Evolutionary conservation across 2,113 vertebrate species (phyloP), one percentile per base, ranked within the genome.

Genomic region (Dendropsophus ebraccatus): DNA sequence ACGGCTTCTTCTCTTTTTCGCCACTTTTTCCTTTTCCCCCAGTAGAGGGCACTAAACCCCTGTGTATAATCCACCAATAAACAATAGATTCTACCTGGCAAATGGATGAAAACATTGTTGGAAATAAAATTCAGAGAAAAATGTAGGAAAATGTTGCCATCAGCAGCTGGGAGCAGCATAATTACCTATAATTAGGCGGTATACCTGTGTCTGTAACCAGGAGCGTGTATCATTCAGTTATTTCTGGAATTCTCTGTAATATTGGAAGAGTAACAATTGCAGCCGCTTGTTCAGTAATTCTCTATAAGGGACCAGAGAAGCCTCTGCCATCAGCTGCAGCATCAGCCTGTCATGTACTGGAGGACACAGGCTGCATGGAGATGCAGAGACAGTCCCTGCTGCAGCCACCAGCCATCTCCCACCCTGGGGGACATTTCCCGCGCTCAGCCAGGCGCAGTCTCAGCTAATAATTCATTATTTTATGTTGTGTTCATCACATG

Each of bases 231-330:
- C 73, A 81, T 86, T 81, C 50, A 49, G 50, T 81, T 86, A 79
- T 86, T 86, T 86, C 47, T 73, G 84, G 73, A 81, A 86, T 81
- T 81, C 65, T 81, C 70, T 50, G 77, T n/a, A 75, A 84, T 75
- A 60, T 62, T 49, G 56, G 32, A 86, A 37, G 50, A 49, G 62
- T 60, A 80, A 70, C 47, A 81, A 81, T 45, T 83, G 67, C 23
- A 45, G 23, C 32, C 41, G 23, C 21, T 41, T 56, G 52, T 73
- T 74, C 82, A 32, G 77, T 23, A 86, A 70, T 32, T 73, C 45
- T 21, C 23, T 60, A 80, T 37, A 83, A 56, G 35, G 62, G 47
- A 23, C 23, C 6, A 23, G 41, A 10, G 13, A 86, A 56, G 30
- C 21, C 47, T 32, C 35, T 80, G 76, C 17, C 49, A 28, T 81